These are phyloP conservation scores for Smittia aterrima DNA, from an alignment of 2,888 invertebrate genomes.

Conservation along the genomic window DNA sequence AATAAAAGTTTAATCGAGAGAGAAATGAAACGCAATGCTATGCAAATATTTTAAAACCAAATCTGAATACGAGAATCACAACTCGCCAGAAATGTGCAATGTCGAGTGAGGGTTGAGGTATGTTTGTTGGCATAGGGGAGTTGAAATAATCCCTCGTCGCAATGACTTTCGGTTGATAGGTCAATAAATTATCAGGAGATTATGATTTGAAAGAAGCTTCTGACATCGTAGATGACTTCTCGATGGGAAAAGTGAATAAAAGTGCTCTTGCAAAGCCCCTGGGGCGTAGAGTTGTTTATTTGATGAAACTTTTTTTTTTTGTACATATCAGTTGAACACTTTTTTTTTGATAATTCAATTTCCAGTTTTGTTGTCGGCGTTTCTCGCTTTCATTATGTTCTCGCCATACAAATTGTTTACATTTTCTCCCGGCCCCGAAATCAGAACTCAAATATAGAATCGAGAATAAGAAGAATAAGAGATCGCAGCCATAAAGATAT, in stretches of 20 bases:
- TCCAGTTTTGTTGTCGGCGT: conserved; percentile 4
- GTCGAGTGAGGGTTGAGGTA: too few species aligned
- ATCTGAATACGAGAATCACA: too few species aligned
- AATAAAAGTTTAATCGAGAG: too few species aligned
- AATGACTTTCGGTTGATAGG: not conserved
- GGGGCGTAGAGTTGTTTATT: not conserved
- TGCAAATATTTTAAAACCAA: too few species aligned
- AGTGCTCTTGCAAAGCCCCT: not conserved
- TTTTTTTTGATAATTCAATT: conserved; percentile 10
- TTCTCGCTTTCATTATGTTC: not conserved
- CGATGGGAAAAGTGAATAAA: not conserved
- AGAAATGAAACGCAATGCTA: too few species aligned
- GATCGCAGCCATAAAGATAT: not conserved
- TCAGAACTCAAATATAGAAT: conserved; percentile 1
- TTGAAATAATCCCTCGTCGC: too few species aligned
- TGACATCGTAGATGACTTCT: not conserved
- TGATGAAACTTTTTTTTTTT: not conserved
- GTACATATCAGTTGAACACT: not conserved
- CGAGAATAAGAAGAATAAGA: not conserved
- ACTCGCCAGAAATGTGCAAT: too few species aligned
- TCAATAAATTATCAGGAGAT: conserved; percentile 1
- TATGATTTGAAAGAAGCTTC: not conserved
- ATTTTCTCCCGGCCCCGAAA: not conserved
- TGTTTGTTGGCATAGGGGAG: too few species aligned
- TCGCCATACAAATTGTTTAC: not conserved